phyloP scores from a whole-genome alignment of 2,113 vertebrate species.

The Caretta caretta region DNA sequence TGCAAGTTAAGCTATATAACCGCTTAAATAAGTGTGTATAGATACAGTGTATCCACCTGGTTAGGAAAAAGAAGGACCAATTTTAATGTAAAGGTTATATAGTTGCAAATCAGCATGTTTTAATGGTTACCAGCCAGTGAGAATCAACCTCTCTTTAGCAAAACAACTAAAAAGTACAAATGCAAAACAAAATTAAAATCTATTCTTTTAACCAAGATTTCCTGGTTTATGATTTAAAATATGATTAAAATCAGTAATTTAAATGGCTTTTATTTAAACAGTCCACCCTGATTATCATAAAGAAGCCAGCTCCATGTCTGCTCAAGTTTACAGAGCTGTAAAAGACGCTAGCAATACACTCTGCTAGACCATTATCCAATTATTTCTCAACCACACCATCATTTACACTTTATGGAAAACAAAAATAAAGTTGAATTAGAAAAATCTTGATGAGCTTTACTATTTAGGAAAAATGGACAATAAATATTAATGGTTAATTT shows the following conservation, averaged over 20 bases:
- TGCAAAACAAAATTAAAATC: not conserved
- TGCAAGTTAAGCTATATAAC: not conserved
- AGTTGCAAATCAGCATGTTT: not conserved
- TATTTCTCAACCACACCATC: not conserved
- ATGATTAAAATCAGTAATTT: not conserved
- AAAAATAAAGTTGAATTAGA: conserved; percentile 20
- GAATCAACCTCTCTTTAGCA: not conserved
- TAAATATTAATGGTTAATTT: not conserved
- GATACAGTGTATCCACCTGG: not conserved
- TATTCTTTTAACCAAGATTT: not conserved
- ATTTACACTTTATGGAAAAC: not conserved
- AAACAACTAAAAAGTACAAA: not conserved
- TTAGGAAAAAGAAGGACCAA: not conserved
- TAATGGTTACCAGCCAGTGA: not conserved
- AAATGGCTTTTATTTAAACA: not conserved
- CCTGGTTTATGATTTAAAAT: not conserved
- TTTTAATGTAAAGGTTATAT: not conserved
- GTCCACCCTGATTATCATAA: not conserved
- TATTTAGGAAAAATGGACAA: not conserved
- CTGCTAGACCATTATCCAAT: not conserved
- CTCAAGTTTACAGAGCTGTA: not conserved
- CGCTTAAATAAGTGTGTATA: not conserved
- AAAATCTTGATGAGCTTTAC: conserved; percentile 27
- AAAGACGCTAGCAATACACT: not conserved
- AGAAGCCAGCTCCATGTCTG: not conserved